Evolutionary conservation across 2,113 vertebrate species (phyloP).

Genomic region (Urocitellus parryii): DNA sequence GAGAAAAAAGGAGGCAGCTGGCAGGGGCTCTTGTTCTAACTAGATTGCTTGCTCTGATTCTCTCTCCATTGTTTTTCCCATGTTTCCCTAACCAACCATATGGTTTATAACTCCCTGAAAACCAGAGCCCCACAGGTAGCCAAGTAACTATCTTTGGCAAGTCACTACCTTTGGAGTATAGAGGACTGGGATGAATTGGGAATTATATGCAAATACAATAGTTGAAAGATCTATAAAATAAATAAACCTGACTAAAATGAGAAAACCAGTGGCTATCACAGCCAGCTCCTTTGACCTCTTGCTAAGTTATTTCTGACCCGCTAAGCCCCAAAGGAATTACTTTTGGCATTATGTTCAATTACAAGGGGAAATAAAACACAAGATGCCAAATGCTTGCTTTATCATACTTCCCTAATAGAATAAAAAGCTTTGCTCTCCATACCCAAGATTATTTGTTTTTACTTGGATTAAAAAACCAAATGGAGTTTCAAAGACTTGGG

Average conservation of each 20-base stretch:
- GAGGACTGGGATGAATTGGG: neutral
- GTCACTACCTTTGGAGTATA: neutral
- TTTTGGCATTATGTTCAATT: constrained; percentile 20
- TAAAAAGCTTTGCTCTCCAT: constrained; percentile 26
- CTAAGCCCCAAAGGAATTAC: neutral
- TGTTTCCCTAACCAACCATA: constrained; percentile 52
- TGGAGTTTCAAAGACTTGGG: neutral
- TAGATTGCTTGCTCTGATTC: constrained; percentile 71
- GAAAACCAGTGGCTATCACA: constrained; percentile 34
- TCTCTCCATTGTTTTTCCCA: constrained; percentile 75
- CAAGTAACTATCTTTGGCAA: constrained; percentile 48
- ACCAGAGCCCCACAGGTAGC: constrained; percentile 48
- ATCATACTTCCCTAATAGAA: constrained; percentile 8
- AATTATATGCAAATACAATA: neutral
- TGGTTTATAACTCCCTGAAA: constrained; percentile 63
- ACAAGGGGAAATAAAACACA: constrained; percentile 7
- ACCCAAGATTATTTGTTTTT: constrained; percentile 8
- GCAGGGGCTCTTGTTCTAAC: constrained; percentile 81
- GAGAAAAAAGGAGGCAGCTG: constrained; percentile 81
- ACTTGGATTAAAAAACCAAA: constrained; percentile 37
- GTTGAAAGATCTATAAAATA: constrained; percentile 19
- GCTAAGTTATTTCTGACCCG: neutral
- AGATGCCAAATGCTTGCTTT: constrained; percentile 32
- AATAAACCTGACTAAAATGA: constrained; percentile 20
- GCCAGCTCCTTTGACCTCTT: constrained; percentile 19